phyloP scores from a whole-genome alignment of 2,888 invertebrate species.

The Drosophila mercatorum region DNA sequence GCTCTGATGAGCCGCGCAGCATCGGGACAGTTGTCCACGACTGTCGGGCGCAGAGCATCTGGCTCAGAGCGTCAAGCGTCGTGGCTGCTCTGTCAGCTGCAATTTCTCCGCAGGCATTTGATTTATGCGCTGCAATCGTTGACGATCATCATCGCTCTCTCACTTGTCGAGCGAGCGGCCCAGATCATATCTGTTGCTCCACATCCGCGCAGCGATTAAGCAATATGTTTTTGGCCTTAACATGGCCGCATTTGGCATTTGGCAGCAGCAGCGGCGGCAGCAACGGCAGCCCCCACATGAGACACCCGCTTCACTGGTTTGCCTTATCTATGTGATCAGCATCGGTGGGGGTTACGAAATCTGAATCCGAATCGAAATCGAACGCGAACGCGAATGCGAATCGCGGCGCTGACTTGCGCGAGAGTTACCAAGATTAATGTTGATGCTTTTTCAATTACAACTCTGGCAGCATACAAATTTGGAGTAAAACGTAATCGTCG shows the following conservation, averaged over 20 bases:
- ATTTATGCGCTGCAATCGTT: conserved; percentile 69
- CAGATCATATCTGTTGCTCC: conserved; percentile 66
- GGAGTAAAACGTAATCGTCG: conserved; percentile 81
- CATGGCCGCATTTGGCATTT: conserved; percentile 30
- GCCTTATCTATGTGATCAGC: conserved; percentile 42
- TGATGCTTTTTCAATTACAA: conserved; percentile 84
- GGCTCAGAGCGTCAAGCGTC: conserved; percentile 28
- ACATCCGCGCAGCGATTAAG: conserved; percentile 71
- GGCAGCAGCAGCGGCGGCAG: conserved; percentile 24
- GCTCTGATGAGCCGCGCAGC: conserved; percentile 36
- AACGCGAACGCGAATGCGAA: conserved; percentile 31
- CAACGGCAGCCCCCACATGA: conserved; percentile 49
- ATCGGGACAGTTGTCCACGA: conserved; percentile 72
- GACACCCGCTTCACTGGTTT: conserved; percentile 50
- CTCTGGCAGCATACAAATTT: conserved; percentile 81
- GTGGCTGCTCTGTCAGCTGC: conserved; percentile 53
- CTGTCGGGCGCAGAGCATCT: background rate
- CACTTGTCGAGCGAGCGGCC: conserved; percentile 60
- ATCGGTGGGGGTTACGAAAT: conserved; percentile 56
- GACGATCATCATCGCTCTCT: conserved; percentile 64
- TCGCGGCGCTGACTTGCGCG: conserved; percentile 49
- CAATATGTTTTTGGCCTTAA: conserved; percentile 66
- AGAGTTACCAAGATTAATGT: conserved; percentile 83
- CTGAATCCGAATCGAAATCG: conserved; percentile 71
- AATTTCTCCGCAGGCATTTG: conserved; percentile 63